Base-by-base conservation (phyloP, 1,140 invertebrate genomes). In the Adoxophyes honmai region DNA sequence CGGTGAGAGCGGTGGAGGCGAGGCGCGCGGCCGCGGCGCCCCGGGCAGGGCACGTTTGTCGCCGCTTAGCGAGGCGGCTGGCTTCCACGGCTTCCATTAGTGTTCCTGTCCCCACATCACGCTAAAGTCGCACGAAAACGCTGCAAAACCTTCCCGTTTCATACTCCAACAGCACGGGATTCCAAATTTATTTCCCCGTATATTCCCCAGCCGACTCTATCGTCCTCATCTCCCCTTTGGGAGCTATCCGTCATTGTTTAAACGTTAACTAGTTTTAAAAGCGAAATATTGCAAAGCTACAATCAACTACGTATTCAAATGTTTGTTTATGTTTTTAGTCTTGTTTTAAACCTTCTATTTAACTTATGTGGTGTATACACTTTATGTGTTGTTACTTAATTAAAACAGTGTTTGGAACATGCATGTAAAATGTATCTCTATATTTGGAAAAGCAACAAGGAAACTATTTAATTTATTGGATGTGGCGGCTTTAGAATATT, bases 221-320 rank as follows among this genome's bases (percentile, higher is more conserved):
- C 34, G 55, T 21, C 21, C 54, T 58, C 62, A 65, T 57, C 18
- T 34, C 7, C 37, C 36, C 68, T 52, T 36, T 21, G 52, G 61
- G 68, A 34, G 8, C 48, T 52, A 61, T 62, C 48, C 28, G 36
- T 66, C 59, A 66, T 57, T 55, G 57, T 61, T 55, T 65, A 65
- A 59, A 42, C 42, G 13, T 55, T 38, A 44, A 44, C 55, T 62
- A 52, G 56, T 59, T 55, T 61, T 55, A 57, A 51, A 63, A 55
- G 21, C 54, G 35, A 34, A 36, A 39, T 54, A 37, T 55, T 37
- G 42, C 34, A 42, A 36, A 21, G 15, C 18, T 48, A 16, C 21
- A 6, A n/a, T n/a, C n/a, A n/a, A n/a, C n/a, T 28, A 28, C 21
- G 2, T 28, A 28, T 28, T 28, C 2, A 3, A 28, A 6, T 28